A percentile compares a stretch with the other conserved stretches of the same genome.
phyloP scores from a whole-genome alignment of 2,888 invertebrate species.

The Sinohyriopsis cumingii region DNA sequence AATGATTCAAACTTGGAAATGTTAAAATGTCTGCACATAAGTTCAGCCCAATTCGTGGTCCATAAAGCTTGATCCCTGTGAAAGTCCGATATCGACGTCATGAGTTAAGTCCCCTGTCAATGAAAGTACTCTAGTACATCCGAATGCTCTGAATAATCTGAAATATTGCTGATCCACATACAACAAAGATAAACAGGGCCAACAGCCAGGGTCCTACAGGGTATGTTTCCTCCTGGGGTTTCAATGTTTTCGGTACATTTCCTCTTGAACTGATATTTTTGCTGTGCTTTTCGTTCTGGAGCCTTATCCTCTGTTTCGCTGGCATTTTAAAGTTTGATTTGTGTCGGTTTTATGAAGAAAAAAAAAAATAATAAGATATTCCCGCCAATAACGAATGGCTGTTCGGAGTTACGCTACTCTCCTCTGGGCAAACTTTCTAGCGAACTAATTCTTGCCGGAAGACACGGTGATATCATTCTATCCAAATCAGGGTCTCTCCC shows the following conservation, averaged over 20 bases:
- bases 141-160: constrained; percentile 88
- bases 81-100: neutral
- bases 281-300: constrained; percentile 98
- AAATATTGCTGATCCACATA: constrained; percentile 98
- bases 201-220: constrained; percentile 98
- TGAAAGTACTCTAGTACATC: constrained; percentile 70
- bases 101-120: no score
- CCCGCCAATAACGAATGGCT: no score
- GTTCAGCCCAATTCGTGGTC: constrained; percentile 13
- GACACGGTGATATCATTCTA: no score
- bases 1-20: no score
- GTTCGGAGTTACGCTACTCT: no score
- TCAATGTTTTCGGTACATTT: constrained; percentile 97
- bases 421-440: no score
- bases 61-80: constrained; percentile 16
- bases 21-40: no score
- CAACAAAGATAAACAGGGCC: constrained; percentile 98
- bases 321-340: no score
- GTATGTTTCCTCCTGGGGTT: constrained; percentile 89
- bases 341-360: no score
- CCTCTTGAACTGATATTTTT: constrained; percentile 96
- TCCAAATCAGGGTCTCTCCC: no score
- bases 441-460: no score
- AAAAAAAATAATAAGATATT: no score
- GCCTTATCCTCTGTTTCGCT: constrained; percentile 85